Conservation (phyloP, 2,113 vertebrate species). For the Mobula birostris region DNA sequence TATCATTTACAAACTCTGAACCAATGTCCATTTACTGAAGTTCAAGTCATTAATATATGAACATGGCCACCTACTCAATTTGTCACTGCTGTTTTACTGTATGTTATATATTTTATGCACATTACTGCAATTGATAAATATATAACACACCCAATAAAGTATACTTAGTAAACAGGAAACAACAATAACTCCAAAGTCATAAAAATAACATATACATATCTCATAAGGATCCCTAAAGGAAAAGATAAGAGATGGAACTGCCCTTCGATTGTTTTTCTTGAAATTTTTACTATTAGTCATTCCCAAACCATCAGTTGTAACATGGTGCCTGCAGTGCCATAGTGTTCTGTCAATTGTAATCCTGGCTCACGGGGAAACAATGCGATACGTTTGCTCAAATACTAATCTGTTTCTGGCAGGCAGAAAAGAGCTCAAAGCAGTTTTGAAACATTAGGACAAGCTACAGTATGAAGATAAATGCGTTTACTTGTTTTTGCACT, state of each 20-base stretch:
- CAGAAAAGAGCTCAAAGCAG: not conserved
- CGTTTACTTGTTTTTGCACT: not conserved
- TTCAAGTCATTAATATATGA: not conserved
- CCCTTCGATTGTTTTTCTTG: not conserved
- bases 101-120: no score
- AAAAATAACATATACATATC: not conserved
- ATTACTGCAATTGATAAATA: not conserved
- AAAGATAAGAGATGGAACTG: not conserved
- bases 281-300: not conserved
- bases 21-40: no score
- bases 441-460: not conserved
- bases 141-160: not conserved
- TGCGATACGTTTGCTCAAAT: not conserved
- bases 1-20: not conserved
- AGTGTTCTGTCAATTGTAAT: not conserved
- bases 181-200: not conserved
- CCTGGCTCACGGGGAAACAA: not conserved
- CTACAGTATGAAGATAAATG: not conserved
- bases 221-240: not conserved
- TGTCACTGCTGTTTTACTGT: no score
- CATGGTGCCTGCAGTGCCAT: not conserved
- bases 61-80: no score
- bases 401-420: not conserved
- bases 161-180: not conserved
- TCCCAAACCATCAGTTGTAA: not conserved